A percentile compares a stretch with the other conserved stretches of the same genome.
phyloP scores from a whole-genome alignment of 2,888 invertebrate species.

The Microplitis deprimator region DNA sequence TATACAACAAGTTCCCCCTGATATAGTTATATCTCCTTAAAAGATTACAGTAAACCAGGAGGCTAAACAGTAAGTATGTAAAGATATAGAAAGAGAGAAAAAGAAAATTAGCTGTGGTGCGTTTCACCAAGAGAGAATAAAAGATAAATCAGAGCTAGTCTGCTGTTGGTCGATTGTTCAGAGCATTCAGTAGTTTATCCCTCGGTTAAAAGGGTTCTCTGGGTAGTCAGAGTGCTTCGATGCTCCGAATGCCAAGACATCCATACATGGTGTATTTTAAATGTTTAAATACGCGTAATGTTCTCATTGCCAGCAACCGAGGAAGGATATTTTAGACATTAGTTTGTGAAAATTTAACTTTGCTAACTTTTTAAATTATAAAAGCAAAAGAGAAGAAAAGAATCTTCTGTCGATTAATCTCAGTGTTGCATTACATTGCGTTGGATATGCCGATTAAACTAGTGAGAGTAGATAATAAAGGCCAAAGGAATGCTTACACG shows the following conservation, averaged over 20 bases:
- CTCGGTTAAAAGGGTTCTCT: conserved; percentile 22
- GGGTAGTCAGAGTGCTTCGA: background rate
- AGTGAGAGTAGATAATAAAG: conserved; percentile 52
- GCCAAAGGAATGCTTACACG: conserved; percentile 50
- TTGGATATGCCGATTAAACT: conserved; percentile 30
- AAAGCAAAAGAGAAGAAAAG: conserved; percentile 32
- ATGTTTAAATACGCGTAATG: background rate
- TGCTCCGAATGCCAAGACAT: conserved; percentile 25
- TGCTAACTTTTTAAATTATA: conserved; percentile 34
- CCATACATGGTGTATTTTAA: conserved; percentile 23
- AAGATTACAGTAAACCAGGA: conserved; percentile 49
- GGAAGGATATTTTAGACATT: conserved; percentile 16
- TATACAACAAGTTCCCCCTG: conserved; percentile 45
- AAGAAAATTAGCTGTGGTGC: conserved; percentile 19
- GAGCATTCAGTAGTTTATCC: conserved; percentile 5
- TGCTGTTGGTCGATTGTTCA: conserved; percentile 18
- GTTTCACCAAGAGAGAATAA: conserved; percentile 25
- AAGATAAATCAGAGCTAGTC: conserved; percentile 28
- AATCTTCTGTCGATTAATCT: conserved; percentile 34
- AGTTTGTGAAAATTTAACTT: conserved; percentile 27
- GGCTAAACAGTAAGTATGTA: no score
- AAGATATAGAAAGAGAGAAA: no score
- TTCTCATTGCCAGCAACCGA: background rate
- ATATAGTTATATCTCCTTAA: conserved; percentile 60
- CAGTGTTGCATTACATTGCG: background rate